Evolutionary conservation across 92 coral and sea anemone species (phyloP), one percentile per base, ranked within the genome.

Genomic region (Virgularia gustaviana): DNA sequence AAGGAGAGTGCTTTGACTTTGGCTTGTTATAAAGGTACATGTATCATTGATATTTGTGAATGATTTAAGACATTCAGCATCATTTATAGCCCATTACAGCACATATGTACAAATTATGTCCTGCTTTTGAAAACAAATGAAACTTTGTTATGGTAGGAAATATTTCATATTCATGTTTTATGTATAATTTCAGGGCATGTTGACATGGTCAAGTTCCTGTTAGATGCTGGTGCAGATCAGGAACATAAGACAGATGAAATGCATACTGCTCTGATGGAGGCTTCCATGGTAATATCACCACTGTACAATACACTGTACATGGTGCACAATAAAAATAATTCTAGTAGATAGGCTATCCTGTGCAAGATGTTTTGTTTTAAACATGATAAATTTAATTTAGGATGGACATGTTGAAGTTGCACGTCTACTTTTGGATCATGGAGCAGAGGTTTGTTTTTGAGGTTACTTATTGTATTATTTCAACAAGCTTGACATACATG

Each of bases 351-450:
- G n/a, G n/a, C n/a, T n/a, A n/a, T n/a, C n/a, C n/a, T n/a, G n/a
- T n/a, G n/a, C n/a, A n/a, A n/a, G n/a, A n/a, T n/a, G n/a, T n/a
- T n/a, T n/a, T n/a, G n/a, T n/a, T n/a, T n/a, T n/a, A n/a, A n/a
- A n/a, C n/a, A n/a, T n/a, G n/a, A n/a, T 22, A 12, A 12, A 52
- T 52, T 12, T 52, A 6, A 22, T 49, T 2, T 68, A 68, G 75
- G 98, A 92, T 63, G 98, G 98, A 7, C 98, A 92, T 78, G 98
- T 92, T 43, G 98, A 92, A 83, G 98, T 92, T 32, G 98, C 98
- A 18, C 79, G 90, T 18, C 92, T 92, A 35, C 79, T 94, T 12
- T 39, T 94, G 8, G 99, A 94, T 62, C 99, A 94, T 81, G 96
- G 96, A 15, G 99, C 99, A 1, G 96, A 92, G 88, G 97, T 91